phyloP scores from a whole-genome alignment of 2,888 invertebrate genomes.

The Metallyticus violacea region DNA sequence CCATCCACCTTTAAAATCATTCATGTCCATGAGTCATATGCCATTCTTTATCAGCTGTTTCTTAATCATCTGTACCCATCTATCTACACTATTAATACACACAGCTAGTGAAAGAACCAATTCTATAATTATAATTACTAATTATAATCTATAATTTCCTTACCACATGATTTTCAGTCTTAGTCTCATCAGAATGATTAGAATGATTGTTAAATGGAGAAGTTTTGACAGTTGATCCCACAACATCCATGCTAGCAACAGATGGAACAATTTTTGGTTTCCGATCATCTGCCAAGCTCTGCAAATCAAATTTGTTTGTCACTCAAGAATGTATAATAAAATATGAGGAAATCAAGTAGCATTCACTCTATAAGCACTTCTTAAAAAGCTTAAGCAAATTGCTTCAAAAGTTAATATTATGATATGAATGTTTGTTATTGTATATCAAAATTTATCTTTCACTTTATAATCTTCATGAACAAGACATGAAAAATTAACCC shows the following conservation, averaged over 20 bases:
- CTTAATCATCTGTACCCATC: too few species aligned
- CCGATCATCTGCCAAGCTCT: constrained; percentile 60
- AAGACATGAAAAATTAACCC: neutral
- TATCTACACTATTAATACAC: too few species aligned
- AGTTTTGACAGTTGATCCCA: constrained; percentile 30
- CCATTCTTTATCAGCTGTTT: too few species aligned
- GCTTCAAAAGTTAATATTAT: neutral
- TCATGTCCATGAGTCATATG: too few species aligned
- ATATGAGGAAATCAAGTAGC: neutral
- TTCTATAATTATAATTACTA: too few species aligned
- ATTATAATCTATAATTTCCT: neutral
- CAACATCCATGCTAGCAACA: constrained; percentile 41
- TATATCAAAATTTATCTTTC: neutral
- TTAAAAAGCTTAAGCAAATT: neutral
- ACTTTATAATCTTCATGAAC: neutral
- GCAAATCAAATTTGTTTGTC: constrained; percentile 22
- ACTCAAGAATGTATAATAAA: neutral
- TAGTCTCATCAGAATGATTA: neutral
- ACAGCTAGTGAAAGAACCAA: too few species aligned
- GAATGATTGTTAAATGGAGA: constrained; percentile 11
- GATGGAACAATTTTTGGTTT: constrained; percentile 38
- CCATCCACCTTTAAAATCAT: too few species aligned
- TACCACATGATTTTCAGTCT: constrained; percentile 24
- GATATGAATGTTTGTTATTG: neutral
- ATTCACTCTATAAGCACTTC: neutral